These are phyloP conservation scores for Eupithecia insigniata DNA, from an alignment of 2,888 invertebrate species.

Conservation along the genomic window DNA sequence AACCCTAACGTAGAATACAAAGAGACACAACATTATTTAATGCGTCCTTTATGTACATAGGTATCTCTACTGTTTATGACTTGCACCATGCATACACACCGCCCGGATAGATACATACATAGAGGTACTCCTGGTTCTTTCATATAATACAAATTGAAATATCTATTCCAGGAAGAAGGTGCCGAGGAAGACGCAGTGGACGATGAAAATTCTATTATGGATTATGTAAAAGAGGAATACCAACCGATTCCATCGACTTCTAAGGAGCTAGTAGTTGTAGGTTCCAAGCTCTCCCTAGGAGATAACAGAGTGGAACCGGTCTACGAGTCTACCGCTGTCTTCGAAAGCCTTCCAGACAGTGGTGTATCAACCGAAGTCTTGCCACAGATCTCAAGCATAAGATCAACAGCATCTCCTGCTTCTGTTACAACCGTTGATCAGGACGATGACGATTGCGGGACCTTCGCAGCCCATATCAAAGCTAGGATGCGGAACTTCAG, in stretches of 20 bases:
- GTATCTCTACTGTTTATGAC: background rate
- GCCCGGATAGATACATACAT: background rate
- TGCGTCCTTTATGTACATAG: background rate
- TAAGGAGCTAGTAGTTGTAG: background rate
- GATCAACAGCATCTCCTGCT: background rate
- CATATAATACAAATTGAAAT: background rate
- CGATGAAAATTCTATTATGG: background rate
- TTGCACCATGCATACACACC: too few species aligned
- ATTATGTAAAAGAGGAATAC: background rate
- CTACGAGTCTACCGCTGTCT: background rate
- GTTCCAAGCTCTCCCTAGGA: background rate
- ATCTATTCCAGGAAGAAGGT: conserved; percentile 16
- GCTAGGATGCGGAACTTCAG: conserved; percentile 27
- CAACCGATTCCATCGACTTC: background rate
- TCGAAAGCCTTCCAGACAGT: background rate
- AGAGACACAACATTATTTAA: background rate
- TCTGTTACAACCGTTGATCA: background rate
- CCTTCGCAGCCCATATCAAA: conserved; percentile 29
- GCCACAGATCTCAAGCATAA: background rate
- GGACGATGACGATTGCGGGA: conserved; percentile 27
- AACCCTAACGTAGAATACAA: background rate
- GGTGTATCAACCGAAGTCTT: background rate
- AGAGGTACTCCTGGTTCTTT: background rate
- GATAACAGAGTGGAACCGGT: background rate
- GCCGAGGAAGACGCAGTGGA: background rate